Conservation (phyloP, 2,113 vertebrate species). For the Heteronetta atricapilla region DNA sequence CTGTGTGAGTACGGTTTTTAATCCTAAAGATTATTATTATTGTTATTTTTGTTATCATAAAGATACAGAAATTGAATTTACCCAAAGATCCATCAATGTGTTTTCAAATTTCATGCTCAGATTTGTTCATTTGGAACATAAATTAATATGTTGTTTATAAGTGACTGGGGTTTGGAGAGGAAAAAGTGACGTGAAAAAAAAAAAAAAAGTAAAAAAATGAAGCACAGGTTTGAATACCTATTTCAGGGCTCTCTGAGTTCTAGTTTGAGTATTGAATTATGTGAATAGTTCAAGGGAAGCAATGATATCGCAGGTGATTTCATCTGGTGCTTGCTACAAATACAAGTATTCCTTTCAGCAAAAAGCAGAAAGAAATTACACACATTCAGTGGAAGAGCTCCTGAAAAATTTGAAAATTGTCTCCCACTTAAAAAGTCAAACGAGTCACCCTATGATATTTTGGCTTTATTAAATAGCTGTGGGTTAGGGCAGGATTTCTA, state of each 20-base stretch:
- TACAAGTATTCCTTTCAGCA: not conserved
- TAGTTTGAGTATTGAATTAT: not conserved
- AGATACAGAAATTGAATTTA: not conserved
- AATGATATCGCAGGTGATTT: not conserved
- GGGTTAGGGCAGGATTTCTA: not conserved
- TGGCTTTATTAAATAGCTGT: not conserved
- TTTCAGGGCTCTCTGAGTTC: not conserved
- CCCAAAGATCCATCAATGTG: accelerated
- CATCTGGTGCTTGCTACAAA: not conserved
- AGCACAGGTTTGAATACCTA: not conserved
- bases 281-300: not conserved
- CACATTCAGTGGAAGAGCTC: not conserved
- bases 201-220: not conserved
- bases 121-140: not conserved
- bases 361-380: not conserved
- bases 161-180: not conserved
- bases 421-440: not conserved
- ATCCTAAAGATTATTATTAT: not conserved
- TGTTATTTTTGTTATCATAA: not conserved
- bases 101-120: not conserved
- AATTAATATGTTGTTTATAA: not conserved
- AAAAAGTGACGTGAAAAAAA: not conserved
- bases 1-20: not conserved
- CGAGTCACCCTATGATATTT: not conserved
- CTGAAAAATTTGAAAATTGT: not conserved